Conservation (phyloP, 2,888 invertebrate genomes). For the Unio pictorum region DNA sequence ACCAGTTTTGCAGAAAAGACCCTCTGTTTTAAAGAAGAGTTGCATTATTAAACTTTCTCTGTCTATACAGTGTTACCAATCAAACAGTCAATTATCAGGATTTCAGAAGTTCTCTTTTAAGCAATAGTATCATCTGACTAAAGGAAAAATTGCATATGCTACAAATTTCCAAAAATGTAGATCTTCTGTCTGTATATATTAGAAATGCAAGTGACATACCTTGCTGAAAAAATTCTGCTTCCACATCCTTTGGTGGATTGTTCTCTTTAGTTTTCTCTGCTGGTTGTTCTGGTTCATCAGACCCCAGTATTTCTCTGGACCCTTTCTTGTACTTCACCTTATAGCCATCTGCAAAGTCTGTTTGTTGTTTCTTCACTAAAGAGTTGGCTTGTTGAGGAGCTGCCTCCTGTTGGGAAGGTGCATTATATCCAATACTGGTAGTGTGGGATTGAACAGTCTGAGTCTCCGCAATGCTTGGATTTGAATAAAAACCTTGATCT, state of each 20-base stretch:
- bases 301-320: neutral
- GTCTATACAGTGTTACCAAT: too few species aligned
- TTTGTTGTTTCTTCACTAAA: constrained; percentile 1
- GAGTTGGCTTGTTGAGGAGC: neutral
- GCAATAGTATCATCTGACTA: too few species aligned
- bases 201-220: constrained; percentile 9
- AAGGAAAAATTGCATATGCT: too few species aligned
- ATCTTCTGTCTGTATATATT: neutral
- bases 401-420: neutral
- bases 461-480: constrained; percentile 1
- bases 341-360: constrained; percentile 13
- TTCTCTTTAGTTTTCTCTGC: constrained; percentile 4
- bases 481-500: constrained; percentile 17
- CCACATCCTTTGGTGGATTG: constrained; percentile 5
- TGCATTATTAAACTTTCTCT: too few species aligned
- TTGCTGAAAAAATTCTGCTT: constrained; percentile 32
- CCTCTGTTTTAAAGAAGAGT: too few species aligned
- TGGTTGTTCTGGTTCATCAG: constrained; percentile 10
- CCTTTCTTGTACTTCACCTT: constrained; percentile 21
- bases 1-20: too few species aligned
- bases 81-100: too few species aligned
- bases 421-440: neutral
- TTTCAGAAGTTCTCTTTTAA: too few species aligned
- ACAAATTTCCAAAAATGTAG: too few species aligned
- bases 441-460: constrained; percentile 2